A percentile compares a stretch with the other conserved stretches of the same genome.
These are phyloP conservation scores for Porites australiensis DNA, from an alignment of 64 coral and sea anemone genomes.

Conservation along the genomic window DNA sequence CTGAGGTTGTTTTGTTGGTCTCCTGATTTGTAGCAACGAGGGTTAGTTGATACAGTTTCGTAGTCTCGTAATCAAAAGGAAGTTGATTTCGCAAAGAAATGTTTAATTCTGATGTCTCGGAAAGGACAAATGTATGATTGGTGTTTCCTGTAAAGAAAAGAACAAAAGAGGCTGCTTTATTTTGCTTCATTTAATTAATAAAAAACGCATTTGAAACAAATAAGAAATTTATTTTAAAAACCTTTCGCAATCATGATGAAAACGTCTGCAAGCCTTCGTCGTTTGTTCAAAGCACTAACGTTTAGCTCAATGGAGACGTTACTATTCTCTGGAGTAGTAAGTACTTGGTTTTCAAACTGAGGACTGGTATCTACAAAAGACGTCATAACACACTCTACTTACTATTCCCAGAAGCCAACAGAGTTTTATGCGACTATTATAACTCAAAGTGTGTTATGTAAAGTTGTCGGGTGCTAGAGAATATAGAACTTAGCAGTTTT, in stretches of 20 bases:
- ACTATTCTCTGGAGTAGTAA: background rate
- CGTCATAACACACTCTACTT: too few relatives aligned
- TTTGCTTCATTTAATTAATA: too few relatives aligned
- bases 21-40: slow-evolving; percentile 18
- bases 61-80: slow-evolving; percentile 26
- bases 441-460: too few relatives aligned
- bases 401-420: too few relatives aligned
- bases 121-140: background rate
- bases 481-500: too few relatives aligned
- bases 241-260: background rate
- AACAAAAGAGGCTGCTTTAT: too few relatives aligned
- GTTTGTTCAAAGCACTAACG: background rate
- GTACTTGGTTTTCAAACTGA: background rate
- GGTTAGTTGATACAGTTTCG: background rate
- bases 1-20: background rate
- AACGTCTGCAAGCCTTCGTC: background rate
- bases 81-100: slow-evolving; percentile 20
- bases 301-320: slow-evolving; percentile 13
- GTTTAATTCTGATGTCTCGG: background rate
- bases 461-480: too few relatives aligned
- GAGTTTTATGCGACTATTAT: too few relatives aligned
- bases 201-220: too few relatives aligned
- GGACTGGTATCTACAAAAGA: slow-evolving; percentile 16
- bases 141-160: slow-evolving; percentile 5
- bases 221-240: background rate